phyloP scores from a whole-genome alignment of 2,113 vertebrate species.

The Ovis aries region ARS-UI_Ramb_v3.0 NC_056067.1:51657001-51657500 shows the following conservation, averaged over 20 bases:
- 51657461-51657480: background rate
- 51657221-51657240: background rate
- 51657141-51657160: background rate
- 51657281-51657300: background rate
- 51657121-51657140: background rate
- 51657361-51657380: background rate
- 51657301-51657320: background rate
- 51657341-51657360: background rate
- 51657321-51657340: background rate
- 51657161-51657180: background rate
- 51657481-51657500: background rate
- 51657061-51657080: background rate
- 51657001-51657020: constrained; percentile 84
- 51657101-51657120: background rate
- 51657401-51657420: background rate
- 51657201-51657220: background rate
- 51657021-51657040: background rate
- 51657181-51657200: background rate
- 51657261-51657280: background rate
- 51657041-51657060: background rate
- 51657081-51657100: background rate
- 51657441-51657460: background rate
- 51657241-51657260: background rate
- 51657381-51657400: background rate
- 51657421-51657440: background rate